Evolutionary conservation across 1,140 invertebrate species (phyloP), one percentile per base, ranked within the genome.

Genomic region (Calephelis nemesis): DNA sequence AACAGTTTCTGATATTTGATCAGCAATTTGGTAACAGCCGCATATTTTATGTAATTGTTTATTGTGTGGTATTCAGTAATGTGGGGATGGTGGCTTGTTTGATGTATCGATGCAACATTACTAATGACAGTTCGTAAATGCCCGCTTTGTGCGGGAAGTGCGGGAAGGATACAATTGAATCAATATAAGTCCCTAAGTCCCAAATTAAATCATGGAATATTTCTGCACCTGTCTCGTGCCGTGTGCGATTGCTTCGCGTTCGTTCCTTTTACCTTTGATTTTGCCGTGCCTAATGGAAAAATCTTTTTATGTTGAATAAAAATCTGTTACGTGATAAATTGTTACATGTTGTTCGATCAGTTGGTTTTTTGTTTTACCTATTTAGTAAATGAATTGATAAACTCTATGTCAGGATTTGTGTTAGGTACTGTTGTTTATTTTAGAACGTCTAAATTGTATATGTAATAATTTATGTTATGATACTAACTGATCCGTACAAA

Each of bases 171-270:
- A 87, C 81, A 86, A 88, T 87, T 88, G 82, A 87, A 88, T 84
- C 85, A 84, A 88, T 88, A 87, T 80, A 79, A 84, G 82, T 89
- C 87, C 88, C 88, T 79, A 84, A 88, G 83, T 89, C 88, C 88
- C 88, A 91, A 91, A 91, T 91, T 91, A 91, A 88, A 91, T 91
- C 85, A 91, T 84, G 82, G 79, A 87, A 88, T 83, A 58, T 58
- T 58, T 58, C 54, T 58, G 54, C 54, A 58, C 54, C 54, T 58
- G 54, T 39, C 54, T 58, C 54, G 19, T 7, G 11, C 54, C 54
- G 54, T 58, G 54, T 58, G 54, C 30, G 54, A 60, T 60, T 60
- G 58, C 58, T 60, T 60, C 39, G 58, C 58, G 54, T 58, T 58
- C 47, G 15, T 63, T 66, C 54, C 39, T 42, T 47, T 39, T 67